Evolutionary conservation across 2,113 vertebrate genomes (phyloP).

Genomic region (Triplophysa siluroides): DNA sequence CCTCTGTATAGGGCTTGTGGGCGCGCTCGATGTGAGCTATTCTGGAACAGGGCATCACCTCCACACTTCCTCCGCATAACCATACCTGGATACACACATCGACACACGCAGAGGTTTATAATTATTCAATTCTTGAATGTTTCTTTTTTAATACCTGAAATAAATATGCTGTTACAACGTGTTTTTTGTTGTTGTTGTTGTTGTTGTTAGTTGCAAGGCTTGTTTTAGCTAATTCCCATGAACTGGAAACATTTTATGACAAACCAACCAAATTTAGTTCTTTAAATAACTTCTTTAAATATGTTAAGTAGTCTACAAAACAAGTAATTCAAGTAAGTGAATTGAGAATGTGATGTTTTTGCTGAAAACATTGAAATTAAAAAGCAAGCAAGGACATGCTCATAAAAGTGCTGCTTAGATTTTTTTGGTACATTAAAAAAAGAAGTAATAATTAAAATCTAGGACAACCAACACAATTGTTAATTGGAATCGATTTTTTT

Average conservation of each 20-base stretch:
- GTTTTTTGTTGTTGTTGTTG: too few relatives aligned
- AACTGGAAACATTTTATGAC: too few relatives aligned
- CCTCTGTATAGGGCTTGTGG: slow-evolving; percentile 93
- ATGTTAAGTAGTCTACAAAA: neutral
- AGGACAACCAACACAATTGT: too few relatives aligned
- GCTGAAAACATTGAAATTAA: too few relatives aligned
- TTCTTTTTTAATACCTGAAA: neutral
- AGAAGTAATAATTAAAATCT: slow-evolving; percentile 12
- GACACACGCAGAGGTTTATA: neutral
- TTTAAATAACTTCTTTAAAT: neutral
- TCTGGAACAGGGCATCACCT: slow-evolving; percentile 92
- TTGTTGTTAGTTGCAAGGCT: too few relatives aligned
- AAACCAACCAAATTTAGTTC: neutral
- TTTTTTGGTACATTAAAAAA: neutral
- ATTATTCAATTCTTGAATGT: neutral
- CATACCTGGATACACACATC: slow-evolving; percentile 79
- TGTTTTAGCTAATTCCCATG: too few relatives aligned
- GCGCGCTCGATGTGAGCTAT: slow-evolving; percentile 94
- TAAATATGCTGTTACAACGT: too few relatives aligned
- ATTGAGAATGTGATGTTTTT: too few relatives aligned
- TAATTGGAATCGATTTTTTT: too few relatives aligned
- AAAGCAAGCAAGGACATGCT: neutral
- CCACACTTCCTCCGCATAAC: slow-evolving; percentile 96
- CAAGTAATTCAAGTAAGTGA: too few relatives aligned
- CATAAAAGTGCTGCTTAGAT: too few relatives aligned